These are phyloP conservation scores for Spongilla lacustris DNA, from an alignment of 37 sponge, comb jelly and placozoan genomes.

Conservation along the genomic window DNA sequence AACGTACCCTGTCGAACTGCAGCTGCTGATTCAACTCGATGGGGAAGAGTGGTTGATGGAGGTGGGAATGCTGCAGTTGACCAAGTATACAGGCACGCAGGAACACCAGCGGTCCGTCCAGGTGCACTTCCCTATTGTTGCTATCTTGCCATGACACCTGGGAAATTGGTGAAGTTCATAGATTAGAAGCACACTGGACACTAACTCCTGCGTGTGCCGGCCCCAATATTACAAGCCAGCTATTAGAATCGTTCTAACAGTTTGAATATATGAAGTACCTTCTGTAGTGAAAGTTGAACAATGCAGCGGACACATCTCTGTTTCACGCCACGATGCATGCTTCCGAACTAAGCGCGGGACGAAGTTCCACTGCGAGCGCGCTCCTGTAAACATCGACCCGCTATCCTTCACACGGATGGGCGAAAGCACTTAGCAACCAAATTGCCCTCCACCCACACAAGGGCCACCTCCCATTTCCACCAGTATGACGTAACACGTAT, in stretches of 20 bases:
- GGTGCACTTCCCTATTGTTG: slow-evolving; percentile 16
- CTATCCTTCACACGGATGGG: not conserved
- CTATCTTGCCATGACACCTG: slow-evolving; percentile 65
- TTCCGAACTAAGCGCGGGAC: not conserved
- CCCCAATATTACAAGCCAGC: not conserved
- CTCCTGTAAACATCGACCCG: not conserved
- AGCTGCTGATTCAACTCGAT: slow-evolving; percentile 52
- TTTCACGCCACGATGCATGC: slow-evolving; percentile 38
- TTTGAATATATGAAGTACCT: slow-evolving; percentile 31
- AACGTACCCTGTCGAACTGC: slow-evolving; percentile 74
- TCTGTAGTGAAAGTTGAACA: slow-evolving; percentile 40
- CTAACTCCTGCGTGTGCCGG: not conserved
- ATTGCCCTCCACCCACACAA: not conserved
- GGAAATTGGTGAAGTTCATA: not conserved
- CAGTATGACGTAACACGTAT: not conserved
- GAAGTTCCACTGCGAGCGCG: not conserved
- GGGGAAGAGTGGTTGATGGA: slow-evolving; percentile 65
- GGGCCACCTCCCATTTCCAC: not conserved
- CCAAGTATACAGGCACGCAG: slow-evolving; percentile 80
- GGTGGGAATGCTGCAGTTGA: slow-evolving; percentile 70
- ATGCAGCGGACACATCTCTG: slow-evolving; percentile 63
- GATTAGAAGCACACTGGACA: not conserved
- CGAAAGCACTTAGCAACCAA: not conserved
- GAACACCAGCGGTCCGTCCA: slow-evolving; percentile 67
- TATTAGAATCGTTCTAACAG: not conserved